phyloP scores from a whole-genome alignment of 2,888 invertebrate species.

The Leucophora obtusa region DNA sequence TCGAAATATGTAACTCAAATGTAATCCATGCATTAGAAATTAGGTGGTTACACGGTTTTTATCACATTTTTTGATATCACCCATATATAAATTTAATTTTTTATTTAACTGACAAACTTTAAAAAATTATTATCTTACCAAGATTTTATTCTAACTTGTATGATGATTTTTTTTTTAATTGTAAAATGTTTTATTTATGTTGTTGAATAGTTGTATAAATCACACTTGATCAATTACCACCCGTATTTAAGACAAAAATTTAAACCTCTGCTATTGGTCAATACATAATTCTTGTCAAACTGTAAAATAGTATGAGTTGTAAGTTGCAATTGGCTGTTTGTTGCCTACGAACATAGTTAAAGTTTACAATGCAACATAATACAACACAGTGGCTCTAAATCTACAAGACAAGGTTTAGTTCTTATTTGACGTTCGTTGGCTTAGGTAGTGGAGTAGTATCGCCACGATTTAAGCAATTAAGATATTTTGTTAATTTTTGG shows the following conservation, averaged over 20 bases:
- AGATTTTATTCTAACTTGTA: not conserved
- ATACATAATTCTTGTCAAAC: constrained; percentile 4
- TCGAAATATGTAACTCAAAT: too few species aligned
- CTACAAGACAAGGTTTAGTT: constrained; percentile 63
- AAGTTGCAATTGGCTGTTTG: not conserved
- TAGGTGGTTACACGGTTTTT: too few species aligned
- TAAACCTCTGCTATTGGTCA: constrained; percentile 55
- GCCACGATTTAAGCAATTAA: not conserved
- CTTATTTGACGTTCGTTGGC: constrained; percentile 65
- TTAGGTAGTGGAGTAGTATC: constrained; percentile 54
- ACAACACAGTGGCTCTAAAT: constrained; percentile 48
- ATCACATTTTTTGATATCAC: too few species aligned
- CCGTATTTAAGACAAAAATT: constrained; percentile 9
- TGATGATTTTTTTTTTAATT: not conserved
- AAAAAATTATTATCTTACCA: not conserved
- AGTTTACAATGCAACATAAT: constrained; percentile 1
- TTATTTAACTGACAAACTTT: too few species aligned
- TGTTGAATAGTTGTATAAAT: not conserved
- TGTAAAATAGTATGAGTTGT: constrained; percentile 7
- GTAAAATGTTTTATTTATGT: not conserved
- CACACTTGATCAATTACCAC: not conserved
- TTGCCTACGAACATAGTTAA: not conserved
- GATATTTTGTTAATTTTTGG: not conserved
- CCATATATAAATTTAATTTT: too few species aligned
- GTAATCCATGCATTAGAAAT: too few species aligned